Base-by-base conservation (phyloP, 2,888 invertebrate species). In the Andricus quercusramuli region DNA sequence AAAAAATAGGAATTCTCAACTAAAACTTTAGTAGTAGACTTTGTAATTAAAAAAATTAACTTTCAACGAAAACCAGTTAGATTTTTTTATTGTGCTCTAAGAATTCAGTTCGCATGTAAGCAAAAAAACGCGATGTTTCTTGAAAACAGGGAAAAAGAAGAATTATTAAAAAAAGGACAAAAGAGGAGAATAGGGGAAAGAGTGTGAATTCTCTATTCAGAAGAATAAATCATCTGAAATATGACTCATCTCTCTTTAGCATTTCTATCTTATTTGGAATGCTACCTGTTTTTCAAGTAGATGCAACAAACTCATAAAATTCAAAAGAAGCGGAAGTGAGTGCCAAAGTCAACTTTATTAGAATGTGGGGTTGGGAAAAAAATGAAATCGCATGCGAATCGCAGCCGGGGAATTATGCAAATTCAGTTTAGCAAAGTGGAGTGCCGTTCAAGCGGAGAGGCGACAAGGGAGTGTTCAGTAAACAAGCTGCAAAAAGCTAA, bases 321-420 rank as follows among this genome's bases (percentile, higher is more conserved):
- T 56, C 11, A 32, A 74, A 56, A 56, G 32, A 51, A 70, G 70
- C 70, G 56, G 74, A 74, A 74, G 74, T 56, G 56, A 74, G 51
- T 74, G 56, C 51, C 74, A 74, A 56, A 74, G 74, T 74, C 74
- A 74, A 74, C 29, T 44, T 41, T 74, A 47, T 74, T 74, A 74
- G 51, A 32, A 74, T 17, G n/a, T n/a, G 47, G 32, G n/a, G 74
- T 11, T 13, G 3, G 47, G 15, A 3, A 47, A 41, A 56, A 56
- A 20, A 70, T 44, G 11, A 74, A 74, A 74, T 74, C 70, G 70
- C 70, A 74, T 74, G 20, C 51, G 70, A 70, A 70, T 70, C 4
- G 29, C 9, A 70, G 68, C 47, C 44, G 51, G 47, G 70, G 51
- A 70, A 74, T 74, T 74, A 74, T 74, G 74, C 74, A 74, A 74